Conservation (phyloP, 1,140 invertebrate genomes). For the Lordiphosa collinella region DNA sequence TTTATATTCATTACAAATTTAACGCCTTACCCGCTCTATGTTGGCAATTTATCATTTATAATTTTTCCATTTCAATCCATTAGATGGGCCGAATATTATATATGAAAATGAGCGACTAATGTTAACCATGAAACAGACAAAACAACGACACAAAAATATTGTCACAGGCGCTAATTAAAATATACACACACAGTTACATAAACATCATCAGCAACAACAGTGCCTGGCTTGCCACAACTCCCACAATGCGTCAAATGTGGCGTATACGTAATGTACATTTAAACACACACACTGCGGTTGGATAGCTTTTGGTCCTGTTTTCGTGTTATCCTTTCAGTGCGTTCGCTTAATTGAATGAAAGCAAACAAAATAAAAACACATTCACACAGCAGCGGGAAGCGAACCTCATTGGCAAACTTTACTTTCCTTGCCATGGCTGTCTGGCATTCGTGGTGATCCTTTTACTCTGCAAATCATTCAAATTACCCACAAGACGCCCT, state of each 20-base stretch:
- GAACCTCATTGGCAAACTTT: constrained; percentile 38
- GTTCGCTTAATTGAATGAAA: constrained; percentile 67
- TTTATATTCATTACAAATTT: too few relatives aligned
- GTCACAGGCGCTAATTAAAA: too few relatives aligned
- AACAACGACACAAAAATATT: too few relatives aligned
- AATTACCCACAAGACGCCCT: constrained; percentile 35
- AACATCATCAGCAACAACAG: too few relatives aligned
- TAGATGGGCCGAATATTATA: too few relatives aligned
- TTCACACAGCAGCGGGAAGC: constrained; percentile 11
- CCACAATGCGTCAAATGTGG: constrained; percentile 62
- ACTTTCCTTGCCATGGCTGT: neutral
- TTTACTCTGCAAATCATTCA: constrained; percentile 38
- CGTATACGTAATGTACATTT: constrained; percentile 73
- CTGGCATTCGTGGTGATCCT: neutral
- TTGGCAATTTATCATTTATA: too few relatives aligned
- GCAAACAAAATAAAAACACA: constrained; percentile 41
- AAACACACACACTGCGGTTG: constrained; percentile 40
- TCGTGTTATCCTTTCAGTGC: constrained; percentile 45
- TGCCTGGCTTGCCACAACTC: too few relatives aligned
- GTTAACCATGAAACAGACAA: too few relatives aligned
- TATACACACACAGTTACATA: too few relatives aligned
- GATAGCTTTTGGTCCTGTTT: constrained; percentile 7
- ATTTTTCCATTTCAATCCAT: too few relatives aligned
- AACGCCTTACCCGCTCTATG: too few relatives aligned
- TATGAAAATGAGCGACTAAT: too few relatives aligned